Evolutionary conservation across 2,888 invertebrate genomes (phyloP).

Genomic region (Gisinianus flammeolus): DNA sequence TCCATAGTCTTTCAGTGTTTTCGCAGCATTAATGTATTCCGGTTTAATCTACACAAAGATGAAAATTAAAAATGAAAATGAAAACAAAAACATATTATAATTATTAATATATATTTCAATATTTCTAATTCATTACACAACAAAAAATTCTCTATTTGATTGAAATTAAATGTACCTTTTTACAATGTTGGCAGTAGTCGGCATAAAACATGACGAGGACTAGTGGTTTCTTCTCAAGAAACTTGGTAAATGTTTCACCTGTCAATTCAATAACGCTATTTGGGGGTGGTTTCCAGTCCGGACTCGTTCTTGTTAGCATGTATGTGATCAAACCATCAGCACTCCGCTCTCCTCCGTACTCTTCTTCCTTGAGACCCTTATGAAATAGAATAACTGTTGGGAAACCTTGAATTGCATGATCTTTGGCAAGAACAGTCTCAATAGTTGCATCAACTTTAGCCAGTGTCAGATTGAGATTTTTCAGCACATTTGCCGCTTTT

Average conservation of each 20-base stretch:
- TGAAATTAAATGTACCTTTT: constrained; percentile 56
- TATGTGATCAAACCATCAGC: constrained; percentile 64
- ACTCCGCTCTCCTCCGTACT: constrained; percentile 63
- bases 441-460: constrained; percentile 65
- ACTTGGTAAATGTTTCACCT: constrained; percentile 64
- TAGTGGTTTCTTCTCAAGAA: constrained; percentile 62
- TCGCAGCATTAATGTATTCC: constrained; percentile 65
- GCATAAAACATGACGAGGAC: constrained; percentile 68
- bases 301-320: constrained; percentile 64
- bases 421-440: constrained; percentile 63
- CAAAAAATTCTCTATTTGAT: not conserved
- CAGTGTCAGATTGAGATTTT: constrained; percentile 60
- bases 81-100: too few relatives aligned
- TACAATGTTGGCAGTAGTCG: constrained; percentile 64
- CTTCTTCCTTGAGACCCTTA: constrained; percentile 62
- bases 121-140: not conserved
- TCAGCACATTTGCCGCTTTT: constrained; percentile 64
- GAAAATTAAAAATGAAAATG: too few relatives aligned
- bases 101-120: too few relatives aligned
- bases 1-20: constrained; percentile 61
- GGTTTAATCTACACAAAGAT: constrained; percentile 64
- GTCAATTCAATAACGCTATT: constrained; percentile 64
- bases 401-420: constrained; percentile 64
- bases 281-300: constrained; percentile 67
- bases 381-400: constrained; percentile 67